Base-by-base conservation (phyloP, 1,140 invertebrate genomes). In the Bombus picipes region DNA sequence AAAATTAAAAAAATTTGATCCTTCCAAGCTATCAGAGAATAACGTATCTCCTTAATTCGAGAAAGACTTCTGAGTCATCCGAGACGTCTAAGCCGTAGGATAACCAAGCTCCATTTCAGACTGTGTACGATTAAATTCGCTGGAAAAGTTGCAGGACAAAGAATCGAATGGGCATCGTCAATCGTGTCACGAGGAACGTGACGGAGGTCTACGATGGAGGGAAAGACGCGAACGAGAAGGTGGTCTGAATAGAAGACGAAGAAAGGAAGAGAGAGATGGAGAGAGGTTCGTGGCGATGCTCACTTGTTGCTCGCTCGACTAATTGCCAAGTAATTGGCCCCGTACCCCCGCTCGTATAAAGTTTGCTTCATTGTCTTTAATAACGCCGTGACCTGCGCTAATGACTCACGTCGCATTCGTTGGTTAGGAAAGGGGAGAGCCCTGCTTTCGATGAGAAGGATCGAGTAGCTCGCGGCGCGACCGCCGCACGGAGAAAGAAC, bases 361-460 rank as follows among this genome's bases (percentile, higher is more conserved):
- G 92, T 95, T 95, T 94, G 94, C 94, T 94, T 95, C 94, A 95
- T 95, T 95, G 94, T 95, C 94, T 95, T 94, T 95, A 95, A 95
- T 95, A 95, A 95, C 94, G 91, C 89, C 93, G 92, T 94, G 94
- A 94, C 93, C 94, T 92, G 92, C 92, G 92, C 93, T 95, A 95
- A 95, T 94, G 92, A 92, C 92, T 92, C 92, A 91, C 92, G 92
- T 93, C 89, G 88, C 90, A 92, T 92, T 93, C 88, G 91, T 89
- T 71, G 79, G 53, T 12, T 15, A 13, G 59, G 75, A 53, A 76
- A 72, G 68, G 82, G 86, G 62, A 80, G 39, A 77, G 66, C 53
- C 37, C 53, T n/a, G 72, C 37, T 87, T 73, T 86, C 89, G 86
- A 79, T 71, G 85, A 89, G 81, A 78, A 89, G 78, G 82, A 87